Percentiles rank a stretch among this genome's conserved stretches.
These are phyloP conservation scores for Hemaris fuciformis DNA, from an alignment of 2,888 invertebrate species.

Conservation along the genomic window DNA sequence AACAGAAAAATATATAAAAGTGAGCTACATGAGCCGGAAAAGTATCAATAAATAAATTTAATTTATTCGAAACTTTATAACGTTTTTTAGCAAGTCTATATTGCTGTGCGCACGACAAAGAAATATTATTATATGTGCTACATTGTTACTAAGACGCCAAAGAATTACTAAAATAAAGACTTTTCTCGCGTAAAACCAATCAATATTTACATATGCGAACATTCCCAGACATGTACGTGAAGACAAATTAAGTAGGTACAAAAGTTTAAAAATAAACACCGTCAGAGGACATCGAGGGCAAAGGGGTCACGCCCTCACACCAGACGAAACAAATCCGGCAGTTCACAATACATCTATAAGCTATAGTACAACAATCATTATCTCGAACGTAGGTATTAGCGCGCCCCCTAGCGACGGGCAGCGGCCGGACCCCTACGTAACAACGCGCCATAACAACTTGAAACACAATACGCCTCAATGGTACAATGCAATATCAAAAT, in stretches of 20 bases:
- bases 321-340: constrained; percentile 1
- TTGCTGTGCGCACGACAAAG: no score
- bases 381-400: neutral
- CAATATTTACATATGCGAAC: neutral
- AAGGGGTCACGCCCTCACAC: constrained; percentile 9
- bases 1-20: no score
- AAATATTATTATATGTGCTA: no score
- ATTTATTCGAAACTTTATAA: no score
- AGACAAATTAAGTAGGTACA: neutral
- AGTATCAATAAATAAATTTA: no score
- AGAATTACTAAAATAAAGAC: neutral
- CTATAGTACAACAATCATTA: neutral
- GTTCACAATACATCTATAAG: neutral
- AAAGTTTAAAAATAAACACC: constrained; percentile 13
- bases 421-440: neutral
- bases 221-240: neutral
- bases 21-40: no score
- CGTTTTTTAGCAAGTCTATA: no score
- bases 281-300: neutral
- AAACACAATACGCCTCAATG: neutral
- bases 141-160: neutral
- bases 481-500: neutral
- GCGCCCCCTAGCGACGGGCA: neutral
- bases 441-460: neutral
- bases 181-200: neutral